Conservation (phyloP, 2,888 invertebrate species). For the Horisme vitalbata region DNA sequence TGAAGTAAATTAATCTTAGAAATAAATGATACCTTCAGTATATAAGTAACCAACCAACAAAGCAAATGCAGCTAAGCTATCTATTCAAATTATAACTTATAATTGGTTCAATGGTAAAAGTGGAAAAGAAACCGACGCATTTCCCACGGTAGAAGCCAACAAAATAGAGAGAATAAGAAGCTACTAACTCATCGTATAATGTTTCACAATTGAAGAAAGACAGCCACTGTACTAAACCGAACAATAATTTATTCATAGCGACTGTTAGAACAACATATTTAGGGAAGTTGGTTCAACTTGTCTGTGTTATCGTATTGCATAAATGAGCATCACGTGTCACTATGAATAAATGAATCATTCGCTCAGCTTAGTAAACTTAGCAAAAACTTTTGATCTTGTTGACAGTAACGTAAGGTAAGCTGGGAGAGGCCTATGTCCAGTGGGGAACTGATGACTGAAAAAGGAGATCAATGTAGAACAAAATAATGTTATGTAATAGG, state of each 20-base stretch:
- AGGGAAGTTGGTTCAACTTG: neutral
- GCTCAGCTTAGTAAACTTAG: neutral
- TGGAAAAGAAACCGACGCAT: slow-evolving; percentile 51
- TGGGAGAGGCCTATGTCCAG: no score
- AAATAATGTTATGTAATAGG: no score
- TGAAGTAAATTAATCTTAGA: neutral
- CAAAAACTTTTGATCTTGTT: no score
- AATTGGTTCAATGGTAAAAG: slow-evolving; percentile 51
- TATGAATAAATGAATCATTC: neutral
- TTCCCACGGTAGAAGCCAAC: slow-evolving; percentile 66
- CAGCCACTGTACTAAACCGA: neutral
- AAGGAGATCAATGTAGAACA: no score
- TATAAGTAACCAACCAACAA: neutral
- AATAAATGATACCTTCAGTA: neutral
- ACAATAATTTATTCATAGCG: neutral
- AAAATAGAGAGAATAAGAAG: slow-evolving; percentile 43
- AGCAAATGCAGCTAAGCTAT: slow-evolving; percentile 1
- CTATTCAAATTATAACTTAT: slow-evolving; percentile 12
- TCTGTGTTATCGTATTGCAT: slow-evolving; percentile 1
- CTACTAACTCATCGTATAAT: slow-evolving; percentile 22
- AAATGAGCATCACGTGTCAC: neutral
- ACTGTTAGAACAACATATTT: neutral
- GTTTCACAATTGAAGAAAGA: slow-evolving; percentile 15
- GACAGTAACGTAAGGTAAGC: no score
- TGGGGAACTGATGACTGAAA: no score